phyloP scores from a whole-genome alignment of 2,797 vertebrate species.

The Acanthurus leucopareius region DNA sequence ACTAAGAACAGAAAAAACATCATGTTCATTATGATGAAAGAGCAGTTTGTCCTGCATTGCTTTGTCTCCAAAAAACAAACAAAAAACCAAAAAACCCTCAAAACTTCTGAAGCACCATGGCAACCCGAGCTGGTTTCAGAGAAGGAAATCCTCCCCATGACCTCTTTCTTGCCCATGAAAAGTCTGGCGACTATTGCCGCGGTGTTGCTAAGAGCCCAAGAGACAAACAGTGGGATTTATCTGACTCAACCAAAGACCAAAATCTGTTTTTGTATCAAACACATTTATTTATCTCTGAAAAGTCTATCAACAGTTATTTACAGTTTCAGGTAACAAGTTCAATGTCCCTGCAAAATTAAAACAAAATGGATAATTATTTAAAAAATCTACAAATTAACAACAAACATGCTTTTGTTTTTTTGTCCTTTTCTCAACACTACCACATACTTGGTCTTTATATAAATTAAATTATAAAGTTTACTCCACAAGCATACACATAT shows the following conservation, averaged over 20 bases:
- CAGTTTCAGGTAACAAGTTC: slow-evolving; percentile 70
- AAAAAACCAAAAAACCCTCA: slow-evolving; percentile 5
- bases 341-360: slow-evolving; percentile 56
- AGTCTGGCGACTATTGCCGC: slow-evolving; percentile 50
- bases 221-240: slow-evolving; percentile 57
- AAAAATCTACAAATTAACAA: slow-evolving; percentile 70
- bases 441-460: slow-evolving; percentile 65
- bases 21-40: slow-evolving; percentile 57
- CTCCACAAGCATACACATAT: slow-evolving; percentile 46
- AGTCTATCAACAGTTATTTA: slow-evolving; percentile 83
- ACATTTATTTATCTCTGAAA: slow-evolving; percentile 76
- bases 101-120: slow-evolving; percentile 43
- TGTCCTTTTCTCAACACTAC: slow-evolving; percentile 56
- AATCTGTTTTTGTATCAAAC: slow-evolving; percentile 71
- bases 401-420: slow-evolving; percentile 72
- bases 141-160: slow-evolving; percentile 73
- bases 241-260: slow-evolving; percentile 24
- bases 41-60: slow-evolving; percentile 56
- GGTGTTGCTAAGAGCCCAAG: slow-evolving; percentile 70
- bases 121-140: slow-evolving; percentile 65
- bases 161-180: slow-evolving; percentile 69
- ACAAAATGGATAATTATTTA: slow-evolving; percentile 46
- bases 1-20: slow-evolving; percentile 1
- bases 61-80: slow-evolving; percentile 45
- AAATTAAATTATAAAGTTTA: slow-evolving; percentile 75